Evolutionary conservation across 2,113 vertebrate genomes (phyloP).

Genomic region (Phalacrocorax brasilianus): DNA sequence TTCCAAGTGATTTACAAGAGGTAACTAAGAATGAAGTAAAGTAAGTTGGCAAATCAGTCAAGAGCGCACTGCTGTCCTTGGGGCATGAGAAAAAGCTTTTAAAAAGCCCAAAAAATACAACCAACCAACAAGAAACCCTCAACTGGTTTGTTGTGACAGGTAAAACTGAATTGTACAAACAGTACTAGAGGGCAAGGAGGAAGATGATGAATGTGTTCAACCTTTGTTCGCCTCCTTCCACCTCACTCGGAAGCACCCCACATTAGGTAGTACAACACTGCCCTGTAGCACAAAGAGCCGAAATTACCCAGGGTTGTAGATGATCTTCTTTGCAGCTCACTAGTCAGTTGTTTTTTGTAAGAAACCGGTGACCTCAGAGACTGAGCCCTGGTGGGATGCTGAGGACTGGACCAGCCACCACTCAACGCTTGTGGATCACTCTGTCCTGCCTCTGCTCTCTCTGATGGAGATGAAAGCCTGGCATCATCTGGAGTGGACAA

Average conservation of each 20-base stretch:
- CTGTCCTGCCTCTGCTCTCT: constrained; percentile 79
- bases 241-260: neutral
- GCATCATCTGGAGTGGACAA: constrained; percentile 75
- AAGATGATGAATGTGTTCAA: neutral
- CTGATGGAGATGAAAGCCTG: constrained; percentile 72
- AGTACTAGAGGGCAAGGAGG: neutral
- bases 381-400: constrained; percentile 76
- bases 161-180: neutral
- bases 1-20: neutral
- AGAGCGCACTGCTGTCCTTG: neutral
- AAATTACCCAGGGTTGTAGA: constrained; percentile 84
- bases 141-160: neutral
- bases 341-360: constrained; percentile 81
- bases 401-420: constrained; percentile 85
- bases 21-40: neutral
- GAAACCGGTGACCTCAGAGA: constrained; percentile 74
- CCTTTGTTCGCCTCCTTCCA: neutral
- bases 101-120: neutral
- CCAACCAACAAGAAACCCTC: neutral
- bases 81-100: neutral
- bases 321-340: constrained; percentile 84
- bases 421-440: constrained; percentile 76
- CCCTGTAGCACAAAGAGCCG: neutral
- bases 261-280: neutral
- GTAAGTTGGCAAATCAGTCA: neutral